Conservation (phyloP, 2,113 vertebrate species). For the Neotragus pygmaeus region DNA sequence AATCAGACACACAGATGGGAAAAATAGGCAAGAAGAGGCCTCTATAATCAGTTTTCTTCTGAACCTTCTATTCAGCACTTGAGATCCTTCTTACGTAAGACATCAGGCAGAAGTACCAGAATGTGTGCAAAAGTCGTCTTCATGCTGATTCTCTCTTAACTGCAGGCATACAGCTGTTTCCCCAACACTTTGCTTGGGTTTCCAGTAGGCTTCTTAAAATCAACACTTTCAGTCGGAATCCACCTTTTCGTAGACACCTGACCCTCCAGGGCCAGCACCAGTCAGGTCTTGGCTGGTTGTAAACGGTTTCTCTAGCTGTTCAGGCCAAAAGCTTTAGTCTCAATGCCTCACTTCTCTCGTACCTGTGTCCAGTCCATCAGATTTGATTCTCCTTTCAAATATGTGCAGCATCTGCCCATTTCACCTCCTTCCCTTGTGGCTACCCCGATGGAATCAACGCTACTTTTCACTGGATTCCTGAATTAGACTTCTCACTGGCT, state of each 20-base stretch:
- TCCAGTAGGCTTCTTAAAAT: background rate
- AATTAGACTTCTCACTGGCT: background rate
- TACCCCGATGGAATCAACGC: background rate
- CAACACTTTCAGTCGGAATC: background rate
- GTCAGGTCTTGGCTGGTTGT: background rate
- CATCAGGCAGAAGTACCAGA: background rate
- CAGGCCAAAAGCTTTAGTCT: background rate
- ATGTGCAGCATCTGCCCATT: background rate
- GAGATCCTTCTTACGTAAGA: background rate
- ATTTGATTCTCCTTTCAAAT: background rate
- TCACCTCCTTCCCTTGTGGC: background rate
- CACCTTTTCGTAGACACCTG: background rate
- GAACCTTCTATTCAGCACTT: background rate
- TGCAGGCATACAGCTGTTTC: background rate
- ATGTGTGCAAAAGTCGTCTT: background rate
- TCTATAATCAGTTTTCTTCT: background rate
- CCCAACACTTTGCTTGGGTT: background rate
- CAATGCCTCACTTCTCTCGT: background rate
- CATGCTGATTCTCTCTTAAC: background rate
- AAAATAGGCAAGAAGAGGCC: background rate
- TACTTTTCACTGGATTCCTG: background rate
- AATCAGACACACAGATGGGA: background rate
- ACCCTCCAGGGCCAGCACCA: background rate
- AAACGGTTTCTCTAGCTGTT: background rate
- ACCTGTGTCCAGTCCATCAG: background rate